Conservation (phyloP, 2,888 invertebrate species). For the Nomada ferruginata region DNA sequence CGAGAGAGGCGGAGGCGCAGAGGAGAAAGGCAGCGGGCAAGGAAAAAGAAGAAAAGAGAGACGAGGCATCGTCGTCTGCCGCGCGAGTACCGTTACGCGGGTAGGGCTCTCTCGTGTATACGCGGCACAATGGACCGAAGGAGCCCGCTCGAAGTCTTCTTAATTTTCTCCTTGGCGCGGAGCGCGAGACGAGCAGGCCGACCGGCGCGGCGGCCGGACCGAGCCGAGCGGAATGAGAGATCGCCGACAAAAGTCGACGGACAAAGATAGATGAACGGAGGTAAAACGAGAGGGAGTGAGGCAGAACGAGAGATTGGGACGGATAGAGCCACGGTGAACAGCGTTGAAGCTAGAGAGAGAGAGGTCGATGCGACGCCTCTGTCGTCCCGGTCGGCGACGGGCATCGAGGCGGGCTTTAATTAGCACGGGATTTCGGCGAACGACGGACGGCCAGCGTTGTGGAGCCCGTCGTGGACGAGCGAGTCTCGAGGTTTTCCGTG, state of each 20-base stretch:
- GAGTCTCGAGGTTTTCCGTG: constrained; percentile 64
- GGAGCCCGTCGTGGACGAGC: constrained; percentile 59
- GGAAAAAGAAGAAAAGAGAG: background rate
- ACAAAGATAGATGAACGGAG: constrained; percentile 6
- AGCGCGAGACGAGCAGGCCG: constrained; percentile 40
- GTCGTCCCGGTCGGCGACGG: constrained; percentile 73
- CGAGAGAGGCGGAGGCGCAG: constrained; percentile 2
- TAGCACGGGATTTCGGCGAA: constrained; percentile 79
- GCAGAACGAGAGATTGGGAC: constrained; percentile 18
- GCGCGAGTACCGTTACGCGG: constrained; percentile 67
- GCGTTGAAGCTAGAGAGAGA: constrained; percentile 27
- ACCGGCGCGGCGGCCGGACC: constrained; percentile 30
- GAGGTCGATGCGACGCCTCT: constrained; percentile 50
- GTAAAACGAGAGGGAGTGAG: background rate
- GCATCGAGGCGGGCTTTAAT: constrained; percentile 79
- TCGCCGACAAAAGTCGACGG: constrained; percentile 44
- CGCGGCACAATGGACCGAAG: constrained; percentile 67
- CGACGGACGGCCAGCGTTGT: constrained; percentile 65
- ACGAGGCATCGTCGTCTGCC: constrained; percentile 45
- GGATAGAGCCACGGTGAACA: background rate
- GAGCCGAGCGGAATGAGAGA: constrained; percentile 38
- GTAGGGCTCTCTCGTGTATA: constrained; percentile 28
- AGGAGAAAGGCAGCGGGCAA: background rate
- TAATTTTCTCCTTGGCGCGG: constrained; percentile 67
- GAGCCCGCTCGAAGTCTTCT: constrained; percentile 66